Conservation (phyloP, 2,797 vertebrate genomes). For the Crax fasciolata region DNA sequence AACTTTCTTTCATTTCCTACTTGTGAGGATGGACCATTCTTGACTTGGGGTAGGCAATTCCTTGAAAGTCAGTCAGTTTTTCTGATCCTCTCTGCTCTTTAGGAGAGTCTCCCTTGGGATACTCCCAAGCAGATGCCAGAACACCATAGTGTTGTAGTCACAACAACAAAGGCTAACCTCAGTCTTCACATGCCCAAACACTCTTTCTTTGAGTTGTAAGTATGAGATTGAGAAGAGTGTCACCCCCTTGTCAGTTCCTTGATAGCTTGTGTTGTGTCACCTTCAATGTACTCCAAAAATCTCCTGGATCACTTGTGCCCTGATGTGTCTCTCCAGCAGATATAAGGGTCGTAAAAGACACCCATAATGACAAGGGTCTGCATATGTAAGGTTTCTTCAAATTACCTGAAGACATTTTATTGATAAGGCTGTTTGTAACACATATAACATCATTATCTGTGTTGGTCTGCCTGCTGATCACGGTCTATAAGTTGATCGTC, state of each 20-base stretch:
- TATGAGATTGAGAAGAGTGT: background rate
- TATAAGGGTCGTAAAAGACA: background rate
- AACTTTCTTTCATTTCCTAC: background rate
- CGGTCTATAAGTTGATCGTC: background rate
- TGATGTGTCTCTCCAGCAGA: background rate
- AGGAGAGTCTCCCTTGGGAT: background rate
- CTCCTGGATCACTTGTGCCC: background rate
- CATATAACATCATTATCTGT: background rate
- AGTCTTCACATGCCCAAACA: background rate
- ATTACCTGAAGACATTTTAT: background rate
- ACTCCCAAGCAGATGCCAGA: background rate
- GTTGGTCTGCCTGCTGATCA: background rate
- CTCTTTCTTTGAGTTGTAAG: background rate
- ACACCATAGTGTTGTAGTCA: background rate
- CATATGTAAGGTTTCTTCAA: background rate
- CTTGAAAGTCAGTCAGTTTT: background rate
- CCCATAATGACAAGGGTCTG: fast-evolving
- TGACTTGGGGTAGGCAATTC: background rate
- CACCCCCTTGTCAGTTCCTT: background rate
- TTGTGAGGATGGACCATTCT: background rate
- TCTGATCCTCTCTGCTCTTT: background rate
- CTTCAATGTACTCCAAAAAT: background rate
- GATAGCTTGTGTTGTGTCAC: background rate
- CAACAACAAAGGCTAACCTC: background rate
- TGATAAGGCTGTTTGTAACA: background rate